Evolutionary conservation across 2,797 vertebrate genomes (phyloP).

Genomic region (Spinus pinus): DNA sequence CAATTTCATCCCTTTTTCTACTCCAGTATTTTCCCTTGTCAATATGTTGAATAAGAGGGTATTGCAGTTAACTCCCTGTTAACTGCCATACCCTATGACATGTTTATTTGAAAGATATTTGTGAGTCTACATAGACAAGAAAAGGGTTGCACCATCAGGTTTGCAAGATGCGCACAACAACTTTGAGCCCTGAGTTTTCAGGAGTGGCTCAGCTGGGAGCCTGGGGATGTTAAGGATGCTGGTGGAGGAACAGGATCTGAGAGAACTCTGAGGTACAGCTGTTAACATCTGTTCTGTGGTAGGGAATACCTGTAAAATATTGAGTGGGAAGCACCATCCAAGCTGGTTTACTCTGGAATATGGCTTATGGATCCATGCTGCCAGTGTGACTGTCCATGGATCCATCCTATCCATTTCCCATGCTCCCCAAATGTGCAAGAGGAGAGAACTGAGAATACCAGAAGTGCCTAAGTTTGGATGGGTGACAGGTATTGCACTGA

Average conservation of each 20-base stretch:
- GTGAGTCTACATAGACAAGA: background rate
- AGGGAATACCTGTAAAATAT: background rate
- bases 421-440: background rate
- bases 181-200: background rate
- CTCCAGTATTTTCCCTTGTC: background rate
- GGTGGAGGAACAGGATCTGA: background rate
- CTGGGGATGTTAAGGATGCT: background rate
- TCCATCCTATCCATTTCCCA: background rate
- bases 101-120: background rate
- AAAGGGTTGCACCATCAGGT: background rate
- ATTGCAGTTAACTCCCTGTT: background rate
- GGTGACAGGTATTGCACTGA: background rate
- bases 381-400: background rate
- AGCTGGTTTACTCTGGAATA: background rate
- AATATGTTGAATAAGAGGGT: background rate
- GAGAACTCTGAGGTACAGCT: background rate
- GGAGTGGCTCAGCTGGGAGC: background rate
- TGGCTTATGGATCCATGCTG: fast-evolving
- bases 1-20: background rate
- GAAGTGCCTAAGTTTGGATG: background rate
- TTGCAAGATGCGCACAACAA: background rate
- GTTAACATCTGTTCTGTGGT: background rate
- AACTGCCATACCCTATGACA: background rate
- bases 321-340: background rate
- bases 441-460: background rate